Percentiles rank a stretch among this genome's conserved stretches.
Conservation (phyloP, 2,113 vertebrate genomes). For the Ptilonorhynchus violaceus region DNA sequence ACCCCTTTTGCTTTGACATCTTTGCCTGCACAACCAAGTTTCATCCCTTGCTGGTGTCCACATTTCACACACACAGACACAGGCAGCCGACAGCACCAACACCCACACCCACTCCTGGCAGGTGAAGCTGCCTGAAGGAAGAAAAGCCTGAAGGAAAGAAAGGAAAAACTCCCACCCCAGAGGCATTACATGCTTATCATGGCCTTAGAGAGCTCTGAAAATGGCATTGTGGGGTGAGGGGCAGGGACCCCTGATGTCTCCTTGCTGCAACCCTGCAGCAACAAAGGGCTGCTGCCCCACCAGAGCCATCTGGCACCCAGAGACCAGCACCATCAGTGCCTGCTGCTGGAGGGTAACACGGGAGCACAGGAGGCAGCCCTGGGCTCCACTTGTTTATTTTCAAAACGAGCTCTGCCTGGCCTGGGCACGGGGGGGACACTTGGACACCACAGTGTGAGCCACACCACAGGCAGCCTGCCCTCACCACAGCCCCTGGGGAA, state of each 20-base stretch:
- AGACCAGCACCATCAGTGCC: background rate
- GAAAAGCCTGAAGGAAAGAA: background rate
- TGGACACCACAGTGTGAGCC: background rate
- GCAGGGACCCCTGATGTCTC: rapidly evolving
- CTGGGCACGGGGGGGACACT: rapidly evolving
- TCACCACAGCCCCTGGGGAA: background rate
- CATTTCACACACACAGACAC: background rate
- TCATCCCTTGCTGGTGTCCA: rapidly evolving
- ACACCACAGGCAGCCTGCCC: background rate
- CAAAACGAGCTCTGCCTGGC: background rate
- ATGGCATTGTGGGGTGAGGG: background rate
- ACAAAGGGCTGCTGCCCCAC: background rate
- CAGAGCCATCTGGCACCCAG: rapidly evolving
- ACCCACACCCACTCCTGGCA: background rate
- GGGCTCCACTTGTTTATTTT: background rate
- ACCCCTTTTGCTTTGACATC: background rate
- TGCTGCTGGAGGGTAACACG: background rate
- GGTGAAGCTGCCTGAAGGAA: background rate
- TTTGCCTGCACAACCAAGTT: background rate
- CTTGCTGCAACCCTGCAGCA: rapidly evolving
- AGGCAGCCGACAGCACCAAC: background rate
- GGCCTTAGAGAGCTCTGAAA: background rate
- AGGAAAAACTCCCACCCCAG: background rate
- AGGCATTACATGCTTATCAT: background rate
- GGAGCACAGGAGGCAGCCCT: background rate